Base-by-base conservation (phyloP, 1,140 invertebrate genomes). In the Sycobia sp. region DNA sequence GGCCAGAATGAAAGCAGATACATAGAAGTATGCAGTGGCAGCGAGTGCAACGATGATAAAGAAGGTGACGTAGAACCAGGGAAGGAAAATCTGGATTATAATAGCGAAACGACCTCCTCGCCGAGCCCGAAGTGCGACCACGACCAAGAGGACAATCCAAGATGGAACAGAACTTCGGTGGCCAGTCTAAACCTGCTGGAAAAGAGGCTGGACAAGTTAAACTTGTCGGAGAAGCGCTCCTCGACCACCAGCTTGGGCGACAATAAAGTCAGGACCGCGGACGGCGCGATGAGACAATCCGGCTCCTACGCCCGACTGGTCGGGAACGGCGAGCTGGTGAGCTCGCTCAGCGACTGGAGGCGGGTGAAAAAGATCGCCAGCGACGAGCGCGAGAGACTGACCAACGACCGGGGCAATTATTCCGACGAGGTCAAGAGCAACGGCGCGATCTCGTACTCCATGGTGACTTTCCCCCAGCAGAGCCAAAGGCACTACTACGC, bases 111-210 rank as follows among this genome's bases (percentile, higher is more conserved):
- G 39, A 34, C 3, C 4, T 4, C n/a, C 4, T 4, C 62, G 41
- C 3, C 46, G 56, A 14, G 5, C 3, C 25, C 29, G 20, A 49
- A 32, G 9, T 32, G 29, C 11, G 8, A 66, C 44, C 13, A 10
- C 41, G 11, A 67, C 9, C 18, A 32, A 0, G 65, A 69, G 1
- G 69, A 66, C 3, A 71, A 68, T 27, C 25, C 59, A 13, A 66
- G 46, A 47, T 55, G 70, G 16, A 75, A 76, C 41, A 71, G 76
- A 47, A 72, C 71, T 1, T 80, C 77, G 4, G 68, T 75, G 18
- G 66, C 73, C 1, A 78, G 76, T 67, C 67, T 80, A 16, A 75
- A 78, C 61, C 62, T 76, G n/a, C 25, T 73, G 0, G 74, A 78
- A 13, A 69, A 67, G 27, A 78, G 73, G 16, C 69, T 68, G 2